Conservation (phyloP, 2,888 invertebrate genomes). For the Eueremaeus valkanovi region DNA sequence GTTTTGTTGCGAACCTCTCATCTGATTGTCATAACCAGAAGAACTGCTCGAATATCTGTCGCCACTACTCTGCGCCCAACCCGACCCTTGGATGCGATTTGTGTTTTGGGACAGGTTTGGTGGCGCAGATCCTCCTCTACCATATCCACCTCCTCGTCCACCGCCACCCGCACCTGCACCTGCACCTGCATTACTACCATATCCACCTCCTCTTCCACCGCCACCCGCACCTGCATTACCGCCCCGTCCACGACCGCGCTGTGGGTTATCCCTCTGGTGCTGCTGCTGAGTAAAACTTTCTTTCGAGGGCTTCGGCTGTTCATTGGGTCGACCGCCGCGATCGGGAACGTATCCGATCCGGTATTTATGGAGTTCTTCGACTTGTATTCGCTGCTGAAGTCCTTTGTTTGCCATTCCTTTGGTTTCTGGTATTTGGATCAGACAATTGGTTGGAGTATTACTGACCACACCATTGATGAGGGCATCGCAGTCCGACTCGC, state of each 20-base stretch:
- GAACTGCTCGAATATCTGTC: slow-evolving; percentile 6
- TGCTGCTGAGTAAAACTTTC: slow-evolving; percentile 97
- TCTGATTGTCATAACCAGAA: background rate
- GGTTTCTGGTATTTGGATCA: slow-evolving; percentile 40
- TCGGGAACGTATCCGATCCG: slow-evolving; percentile 71
- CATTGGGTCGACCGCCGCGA: slow-evolving; percentile 84
- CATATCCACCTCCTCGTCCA: slow-evolving; percentile 47
- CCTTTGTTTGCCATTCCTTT: slow-evolving; percentile 40
- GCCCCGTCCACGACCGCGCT: slow-evolving; percentile 52
- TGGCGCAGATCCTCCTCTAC: slow-evolving; percentile 49
- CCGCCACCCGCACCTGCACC: slow-evolving; percentile 49
- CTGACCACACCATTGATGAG: slow-evolving; percentile 41
- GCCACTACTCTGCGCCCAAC: slow-evolving; percentile 49
- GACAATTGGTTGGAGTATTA: slow-evolving; percentile 36
- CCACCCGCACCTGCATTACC: slow-evolving; percentile 48
- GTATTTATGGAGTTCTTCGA: slow-evolving; percentile 38
- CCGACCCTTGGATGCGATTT: slow-evolving; percentile 53
- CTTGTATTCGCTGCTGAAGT: slow-evolving; percentile 36
- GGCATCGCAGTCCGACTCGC: slow-evolving; percentile 58
- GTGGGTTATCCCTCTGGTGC: slow-evolving; percentile 53
- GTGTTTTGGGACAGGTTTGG: background rate
- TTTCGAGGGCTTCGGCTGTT: slow-evolving; percentile 86
- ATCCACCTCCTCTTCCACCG: slow-evolving; percentile 47
- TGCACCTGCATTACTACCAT: slow-evolving; percentile 50
- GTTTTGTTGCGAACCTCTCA: background rate